These are phyloP conservation scores for Lapara coniferarum DNA, from an alignment of 2,888 invertebrate species.

Conservation along the genomic window DNA sequence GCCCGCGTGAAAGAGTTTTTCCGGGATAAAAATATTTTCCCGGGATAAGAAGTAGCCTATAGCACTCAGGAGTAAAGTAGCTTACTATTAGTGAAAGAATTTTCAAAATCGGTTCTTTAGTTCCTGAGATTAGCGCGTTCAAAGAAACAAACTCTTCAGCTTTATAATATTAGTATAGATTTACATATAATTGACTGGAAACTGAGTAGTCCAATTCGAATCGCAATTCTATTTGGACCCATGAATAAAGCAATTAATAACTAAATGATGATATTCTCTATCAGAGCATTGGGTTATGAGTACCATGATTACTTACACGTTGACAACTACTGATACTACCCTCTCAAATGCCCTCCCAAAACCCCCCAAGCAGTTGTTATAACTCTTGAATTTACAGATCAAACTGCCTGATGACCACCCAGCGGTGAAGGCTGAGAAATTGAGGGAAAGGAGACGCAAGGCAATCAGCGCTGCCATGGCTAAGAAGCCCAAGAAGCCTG, in stretches of 20 bases:
- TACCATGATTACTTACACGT: slow-evolving; percentile 76
- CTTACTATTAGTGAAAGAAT: no score
- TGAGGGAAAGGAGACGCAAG: slow-evolving; percentile 78
- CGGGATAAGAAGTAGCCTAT: no score
- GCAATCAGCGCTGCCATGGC: slow-evolving; percentile 78
- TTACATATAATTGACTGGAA: no score
- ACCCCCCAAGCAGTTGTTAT: background rate
- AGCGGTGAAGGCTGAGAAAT: slow-evolving; percentile 76
- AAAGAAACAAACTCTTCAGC: no score
- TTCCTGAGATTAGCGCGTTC: no score
- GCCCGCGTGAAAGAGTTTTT: no score
- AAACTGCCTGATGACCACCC: slow-evolving; percentile 72
- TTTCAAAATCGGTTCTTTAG: no score
- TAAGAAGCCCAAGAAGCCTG: slow-evolving; percentile 81
- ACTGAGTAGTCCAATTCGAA: background rate
- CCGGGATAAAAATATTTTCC: no score
- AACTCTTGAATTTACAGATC: slow-evolving; percentile 58
- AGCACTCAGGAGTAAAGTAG: no score
- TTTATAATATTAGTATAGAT: no score
- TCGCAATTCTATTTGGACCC: background rate
- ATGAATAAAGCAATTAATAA: no score
- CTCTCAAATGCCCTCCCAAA: background rate
- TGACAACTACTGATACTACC: slow-evolving; percentile 67
- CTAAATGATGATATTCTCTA: slow-evolving; percentile 73
- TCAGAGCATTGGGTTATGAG: slow-evolving; percentile 83